A percentile compares a stretch with the other conserved stretches of the same genome.
phyloP scores from a whole-genome alignment of 2,888 invertebrate genomes.

The Drosophila peninsularis region DNA sequence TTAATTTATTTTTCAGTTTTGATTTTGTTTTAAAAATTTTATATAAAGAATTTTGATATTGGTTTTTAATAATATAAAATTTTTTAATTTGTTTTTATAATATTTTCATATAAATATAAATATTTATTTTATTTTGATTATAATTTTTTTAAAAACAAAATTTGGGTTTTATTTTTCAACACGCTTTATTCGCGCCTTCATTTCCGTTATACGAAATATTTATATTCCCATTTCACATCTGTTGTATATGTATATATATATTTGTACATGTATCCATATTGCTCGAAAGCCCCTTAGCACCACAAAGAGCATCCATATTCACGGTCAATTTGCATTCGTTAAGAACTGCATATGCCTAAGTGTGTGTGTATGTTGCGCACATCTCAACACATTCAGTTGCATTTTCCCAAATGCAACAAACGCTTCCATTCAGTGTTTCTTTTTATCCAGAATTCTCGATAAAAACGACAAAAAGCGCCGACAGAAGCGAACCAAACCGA shows the following conservation, averaged over 20 bases:
- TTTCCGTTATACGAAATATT: conserved; percentile 25
- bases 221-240: conserved; percentile 33
- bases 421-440: conserved; percentile 62
- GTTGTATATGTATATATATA: conserved; percentile 24
- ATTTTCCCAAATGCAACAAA: conserved; percentile 49
- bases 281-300: conserved; percentile 27
- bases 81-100: neutral
- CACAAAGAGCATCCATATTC: conserved; percentile 49
- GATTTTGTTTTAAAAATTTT: no score
- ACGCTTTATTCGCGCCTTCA: conserved; percentile 1
- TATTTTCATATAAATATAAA: neutral
- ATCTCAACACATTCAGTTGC: conserved; percentile 36
- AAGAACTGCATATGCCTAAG: conserved; percentile 1
- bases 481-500: conserved; percentile 35
- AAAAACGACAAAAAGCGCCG: conserved; percentile 56
- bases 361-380: conserved; percentile 31
- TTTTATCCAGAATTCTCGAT: conserved; percentile 68
- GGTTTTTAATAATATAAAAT: no score
- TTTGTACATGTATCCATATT: conserved; percentile 4
- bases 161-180: neutral
- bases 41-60: no score
- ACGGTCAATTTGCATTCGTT: conserved; percentile 69
- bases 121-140: neutral
- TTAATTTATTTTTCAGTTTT: no score
- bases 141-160: no score